phyloP scores from a whole-genome alignment of 2,113 vertebrate species.

The Polypterus bichir region DNA sequence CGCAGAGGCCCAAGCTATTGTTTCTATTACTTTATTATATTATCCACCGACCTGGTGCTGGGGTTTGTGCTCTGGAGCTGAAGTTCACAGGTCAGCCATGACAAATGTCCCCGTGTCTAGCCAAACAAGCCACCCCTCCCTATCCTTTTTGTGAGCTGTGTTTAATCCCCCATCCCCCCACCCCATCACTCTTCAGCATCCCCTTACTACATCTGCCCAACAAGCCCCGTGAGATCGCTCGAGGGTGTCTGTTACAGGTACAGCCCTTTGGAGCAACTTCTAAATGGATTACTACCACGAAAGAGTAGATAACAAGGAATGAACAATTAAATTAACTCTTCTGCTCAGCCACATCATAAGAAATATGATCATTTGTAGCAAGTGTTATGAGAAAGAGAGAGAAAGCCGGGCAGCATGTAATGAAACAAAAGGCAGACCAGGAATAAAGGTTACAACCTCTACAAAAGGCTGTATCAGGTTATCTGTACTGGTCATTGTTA shows the following conservation, averaged over 20 bases:
- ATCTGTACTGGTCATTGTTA: constrained; percentile 53
- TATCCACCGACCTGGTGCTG: constrained; percentile 39
- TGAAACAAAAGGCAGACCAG: constrained; percentile 32
- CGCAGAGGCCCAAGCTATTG: constrained; percentile 47
- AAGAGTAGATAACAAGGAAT: not conserved
- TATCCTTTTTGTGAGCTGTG: not conserved
- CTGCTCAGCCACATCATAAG: constrained; percentile 11
- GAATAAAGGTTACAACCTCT: constrained; percentile 39
- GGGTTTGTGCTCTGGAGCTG: constrained; percentile 47
- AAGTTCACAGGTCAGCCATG: constrained; percentile 57
- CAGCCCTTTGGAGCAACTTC: constrained; percentile 35
- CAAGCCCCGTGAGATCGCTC: constrained; percentile 50
- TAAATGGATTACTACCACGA: constrained; percentile 8
- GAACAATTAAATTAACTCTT: constrained; percentile 1
- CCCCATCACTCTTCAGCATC: constrained; percentile 12
- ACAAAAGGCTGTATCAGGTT: constrained; percentile 40
- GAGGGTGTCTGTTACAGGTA: constrained; percentile 43
- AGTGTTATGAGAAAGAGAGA: not conserved
- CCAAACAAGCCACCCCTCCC: constrained; percentile 51
- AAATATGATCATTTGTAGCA: constrained; percentile 19
- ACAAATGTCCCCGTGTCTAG: constrained; percentile 58
- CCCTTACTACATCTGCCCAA: constrained; percentile 45
- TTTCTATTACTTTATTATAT: constrained; percentile 56
- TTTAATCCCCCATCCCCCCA: constrained; percentile 1
- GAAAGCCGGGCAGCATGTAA: constrained; percentile 16